Conservation (phyloP, 2,797 vertebrate genomes). For the Cynopterus sphinx region DNA sequence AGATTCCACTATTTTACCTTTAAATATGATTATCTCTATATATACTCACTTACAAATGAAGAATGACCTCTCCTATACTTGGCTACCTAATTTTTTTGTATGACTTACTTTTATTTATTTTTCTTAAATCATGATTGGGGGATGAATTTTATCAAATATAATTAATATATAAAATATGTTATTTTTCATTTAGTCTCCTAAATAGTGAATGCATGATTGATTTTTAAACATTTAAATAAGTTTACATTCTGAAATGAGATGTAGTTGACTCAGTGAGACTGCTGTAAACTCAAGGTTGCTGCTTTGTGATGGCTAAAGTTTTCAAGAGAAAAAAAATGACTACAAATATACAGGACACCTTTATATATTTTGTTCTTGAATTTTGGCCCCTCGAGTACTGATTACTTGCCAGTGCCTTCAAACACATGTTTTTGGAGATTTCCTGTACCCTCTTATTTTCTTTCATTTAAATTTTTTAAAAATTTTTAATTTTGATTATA, state of each 20-base stretch:
- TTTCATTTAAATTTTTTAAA: neutral
- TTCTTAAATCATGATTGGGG: neutral
- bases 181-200: neutral
- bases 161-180: neutral
- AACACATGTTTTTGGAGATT: neutral
- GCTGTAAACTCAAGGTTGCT: neutral
- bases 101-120: neutral
- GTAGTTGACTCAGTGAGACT: neutral
- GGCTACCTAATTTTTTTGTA: neutral
- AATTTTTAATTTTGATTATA: neutral
- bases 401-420: neutral
- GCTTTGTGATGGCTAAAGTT: neutral
- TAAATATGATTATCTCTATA: neutral
- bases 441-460: neutral
- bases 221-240: neutral
- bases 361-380: neutral
- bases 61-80: neutral
- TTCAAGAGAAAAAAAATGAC: neutral
- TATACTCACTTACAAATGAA: neutral
- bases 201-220: neutral
- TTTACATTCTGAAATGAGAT: neutral
- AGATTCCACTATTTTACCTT: neutral
- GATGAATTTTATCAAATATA: neutral
- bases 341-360: neutral
- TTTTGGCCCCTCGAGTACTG: neutral